These are phyloP conservation scores for Gastrophysa polygoni DNA, from an alignment of 2,888 invertebrate species.

Conservation along the genomic window DNA sequence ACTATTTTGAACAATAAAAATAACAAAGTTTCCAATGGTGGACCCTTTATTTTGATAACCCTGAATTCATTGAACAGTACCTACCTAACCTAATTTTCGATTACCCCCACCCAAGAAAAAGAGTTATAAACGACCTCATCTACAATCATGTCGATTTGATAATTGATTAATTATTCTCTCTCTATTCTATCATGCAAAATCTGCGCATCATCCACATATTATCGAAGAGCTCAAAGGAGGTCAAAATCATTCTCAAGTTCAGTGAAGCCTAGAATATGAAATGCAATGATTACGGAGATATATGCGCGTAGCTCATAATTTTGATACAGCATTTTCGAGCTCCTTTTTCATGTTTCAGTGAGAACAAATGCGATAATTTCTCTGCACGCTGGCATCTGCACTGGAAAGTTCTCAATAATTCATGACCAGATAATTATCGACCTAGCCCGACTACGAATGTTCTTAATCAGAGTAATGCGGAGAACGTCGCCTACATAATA, in stretches of 20 bases:
- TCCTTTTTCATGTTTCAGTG: background rate
- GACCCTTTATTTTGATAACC: no score
- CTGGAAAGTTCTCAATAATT: background rate
- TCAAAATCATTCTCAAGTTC: background rate
- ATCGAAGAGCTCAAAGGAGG: no score
- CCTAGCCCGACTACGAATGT: background rate
- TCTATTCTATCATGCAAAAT: no score
- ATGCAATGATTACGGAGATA: background rate
- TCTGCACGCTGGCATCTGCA: background rate
- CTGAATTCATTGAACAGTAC: no score
- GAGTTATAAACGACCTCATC: no score
- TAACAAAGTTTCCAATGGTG: no score
- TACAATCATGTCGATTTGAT: no score
- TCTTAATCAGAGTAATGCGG: background rate
- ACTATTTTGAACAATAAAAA: no score
- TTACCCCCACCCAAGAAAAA: no score
- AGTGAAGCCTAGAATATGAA: background rate
- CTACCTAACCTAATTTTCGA: no score
- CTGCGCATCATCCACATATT: no score
- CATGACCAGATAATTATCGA: background rate
- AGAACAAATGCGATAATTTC: background rate
- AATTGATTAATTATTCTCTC: no score
- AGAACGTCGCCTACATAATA: background rate
- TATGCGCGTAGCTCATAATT: background rate
- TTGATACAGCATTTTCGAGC: background rate